Base-by-base conservation (phyloP, 2,888 invertebrate genomes). In the Drosophila borborema region DNA sequence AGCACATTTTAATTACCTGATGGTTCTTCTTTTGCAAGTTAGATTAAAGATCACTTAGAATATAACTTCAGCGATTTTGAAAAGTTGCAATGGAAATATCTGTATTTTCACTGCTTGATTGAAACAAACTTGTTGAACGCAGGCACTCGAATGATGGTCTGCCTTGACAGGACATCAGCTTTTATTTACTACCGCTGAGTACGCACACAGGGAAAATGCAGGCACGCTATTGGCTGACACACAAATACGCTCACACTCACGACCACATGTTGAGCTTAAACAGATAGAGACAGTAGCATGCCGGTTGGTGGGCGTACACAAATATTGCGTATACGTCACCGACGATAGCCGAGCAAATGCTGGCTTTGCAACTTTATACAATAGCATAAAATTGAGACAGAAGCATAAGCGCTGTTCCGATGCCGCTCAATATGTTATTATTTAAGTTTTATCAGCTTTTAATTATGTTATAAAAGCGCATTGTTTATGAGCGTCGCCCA, bases 81-180 rank as follows among this genome's bases (percentile, higher is more conserved):
- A 34, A 16, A 38, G 41, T 20, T 36, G 53, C 31, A 41, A 45
- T 66, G 10, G 41, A 28, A 18, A 41, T 18, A 1, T 59, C 34
- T 45, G 23, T 55, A 43, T 45, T 23, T 72, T 72, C 55, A 60
- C 75, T 53, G 53, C 45, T 64, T 20, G 66, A 49, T 79, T 45
- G 64, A 74, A 71, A 68, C 55, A 74, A 71, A 82, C 83, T 85
- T 82, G 82, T 81, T 81, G 80, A 91, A 81, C 83, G 80, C 87
- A 81, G 81, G 83, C 71, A 76, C 86, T 90, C 82, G 80, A 92
- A 90, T 91, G 91, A 86, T 91, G 77, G 60, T 80, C 75, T 82
- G 64, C 55, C 68, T 66, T 60, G 64, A 71, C 77, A 90, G 89
- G 89, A 91, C 87, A 80, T 82, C 86, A 70, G 91, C 89, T 91